Evolutionary conservation across 2,113 vertebrate species (phyloP).

Genomic region (Oreochromis niloticus): DNA sequence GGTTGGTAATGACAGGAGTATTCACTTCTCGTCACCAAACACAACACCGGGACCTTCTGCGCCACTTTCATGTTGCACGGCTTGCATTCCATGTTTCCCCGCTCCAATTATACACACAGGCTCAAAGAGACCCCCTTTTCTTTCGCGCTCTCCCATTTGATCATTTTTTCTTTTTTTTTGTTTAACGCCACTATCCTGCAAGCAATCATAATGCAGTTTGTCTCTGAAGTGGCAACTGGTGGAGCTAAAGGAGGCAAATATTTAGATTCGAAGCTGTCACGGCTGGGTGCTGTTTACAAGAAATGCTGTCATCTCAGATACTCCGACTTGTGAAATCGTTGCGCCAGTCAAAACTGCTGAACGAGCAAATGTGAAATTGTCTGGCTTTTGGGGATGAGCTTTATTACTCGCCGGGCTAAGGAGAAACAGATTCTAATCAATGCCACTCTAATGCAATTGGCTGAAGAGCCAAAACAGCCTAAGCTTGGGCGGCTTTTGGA

Average conservation of each 20-base stretch:
- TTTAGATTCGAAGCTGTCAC: not conserved
- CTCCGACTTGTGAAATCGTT: not conserved
- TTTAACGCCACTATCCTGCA: not conserved
- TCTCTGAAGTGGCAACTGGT: not conserved
- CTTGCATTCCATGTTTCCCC: not conserved
- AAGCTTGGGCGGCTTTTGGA: not conserved
- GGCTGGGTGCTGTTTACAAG: not conserved
- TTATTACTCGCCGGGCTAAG: not conserved
- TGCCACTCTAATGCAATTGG: not conserved
- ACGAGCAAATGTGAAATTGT: not conserved
- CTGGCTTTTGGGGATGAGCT: not conserved
- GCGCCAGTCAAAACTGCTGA: not conserved
- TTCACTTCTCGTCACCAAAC: slow-evolving; percentile 1
- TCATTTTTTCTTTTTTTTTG: not conserved
- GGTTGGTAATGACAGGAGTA: not conserved
- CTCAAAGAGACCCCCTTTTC: not conserved
- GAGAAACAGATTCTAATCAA: not conserved
- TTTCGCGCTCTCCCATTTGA: not conserved
- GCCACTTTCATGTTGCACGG: not conserved
- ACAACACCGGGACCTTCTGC: not conserved
- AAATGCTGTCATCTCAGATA: not conserved
- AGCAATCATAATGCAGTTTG: not conserved
- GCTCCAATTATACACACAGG: not conserved
- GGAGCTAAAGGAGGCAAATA: not conserved
- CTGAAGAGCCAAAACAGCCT: not conserved